Conservation (phyloP, 2,888 invertebrate genomes). For the Tachina grossa region DNA sequence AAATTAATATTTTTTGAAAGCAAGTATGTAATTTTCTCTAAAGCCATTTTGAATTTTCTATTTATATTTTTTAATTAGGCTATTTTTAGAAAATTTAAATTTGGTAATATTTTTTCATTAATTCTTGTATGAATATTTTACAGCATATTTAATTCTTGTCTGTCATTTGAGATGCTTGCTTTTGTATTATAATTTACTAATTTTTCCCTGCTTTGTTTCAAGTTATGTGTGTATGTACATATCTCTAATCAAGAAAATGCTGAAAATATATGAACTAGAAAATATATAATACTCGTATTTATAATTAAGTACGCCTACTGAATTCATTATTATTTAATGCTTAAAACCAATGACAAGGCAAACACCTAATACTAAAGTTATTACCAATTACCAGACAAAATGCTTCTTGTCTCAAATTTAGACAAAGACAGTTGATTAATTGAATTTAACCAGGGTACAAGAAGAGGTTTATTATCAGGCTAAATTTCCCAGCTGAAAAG, state of each 20-base stretch:
- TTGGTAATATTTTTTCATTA: no score
- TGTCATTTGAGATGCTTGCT: not conserved
- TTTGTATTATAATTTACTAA: not conserved
- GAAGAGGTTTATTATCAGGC: slow-evolving; percentile 52
- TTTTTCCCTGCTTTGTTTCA: not conserved
- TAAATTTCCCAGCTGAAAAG: slow-evolving; percentile 25
- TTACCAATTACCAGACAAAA: slow-evolving; percentile 29
- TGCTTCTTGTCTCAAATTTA: slow-evolving; percentile 5
- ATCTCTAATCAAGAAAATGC: not conserved
- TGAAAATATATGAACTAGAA: not conserved
- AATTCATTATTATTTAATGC: slow-evolving; percentile 61
- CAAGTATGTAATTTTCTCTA: no score
- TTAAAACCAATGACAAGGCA: slow-evolving; percentile 29
- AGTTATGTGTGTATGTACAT: not conserved
- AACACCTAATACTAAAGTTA: not conserved
- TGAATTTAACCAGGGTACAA: slow-evolving; percentile 34
- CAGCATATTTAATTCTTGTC: not conserved
- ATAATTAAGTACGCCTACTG: slow-evolving; percentile 50
- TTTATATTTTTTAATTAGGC: no score
- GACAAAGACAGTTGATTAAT: slow-evolving; percentile 19
- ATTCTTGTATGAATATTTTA: no score
- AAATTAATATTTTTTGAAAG: no score
- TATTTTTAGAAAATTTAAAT: no score
- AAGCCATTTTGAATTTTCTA: no score
- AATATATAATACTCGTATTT: slow-evolving; percentile 23